Evolutionary conservation across 2,888 invertebrate species (phyloP).

Genomic region (Drosophila lacicola): DNA sequence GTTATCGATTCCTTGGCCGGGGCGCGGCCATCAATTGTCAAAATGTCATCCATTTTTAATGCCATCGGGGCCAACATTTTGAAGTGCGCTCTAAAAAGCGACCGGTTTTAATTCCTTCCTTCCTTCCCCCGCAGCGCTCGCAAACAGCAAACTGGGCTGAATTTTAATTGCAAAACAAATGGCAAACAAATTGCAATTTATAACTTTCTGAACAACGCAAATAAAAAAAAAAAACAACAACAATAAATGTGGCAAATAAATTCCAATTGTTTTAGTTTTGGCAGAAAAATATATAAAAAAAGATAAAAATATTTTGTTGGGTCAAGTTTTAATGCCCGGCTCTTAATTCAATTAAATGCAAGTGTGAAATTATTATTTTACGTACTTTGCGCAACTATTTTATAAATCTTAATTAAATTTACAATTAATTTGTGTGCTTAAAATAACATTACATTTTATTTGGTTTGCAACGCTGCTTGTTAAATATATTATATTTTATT

Average conservation of each 20-base stretch:
- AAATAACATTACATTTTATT: not conserved
- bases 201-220: conserved; percentile 33
- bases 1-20: conserved; percentile 70
- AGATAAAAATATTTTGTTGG: conserved; percentile 2
- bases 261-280: conserved; percentile 37
- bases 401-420: conserved; percentile 15
- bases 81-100: conserved; percentile 42
- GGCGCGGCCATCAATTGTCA: conserved; percentile 75
- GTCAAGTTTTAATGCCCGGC: conserved; percentile 12
- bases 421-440: not conserved
- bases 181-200: conserved; percentile 54
- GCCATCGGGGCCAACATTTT: conserved; percentile 39
- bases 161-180: conserved; percentile 50
- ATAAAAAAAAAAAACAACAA: conserved; percentile 5
- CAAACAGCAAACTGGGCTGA: conserved; percentile 9
- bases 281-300: not conserved
- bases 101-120: conserved; percentile 19
- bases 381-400: not conserved
- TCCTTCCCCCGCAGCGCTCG: no score
- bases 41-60: conserved; percentile 77
- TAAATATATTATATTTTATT: no score
- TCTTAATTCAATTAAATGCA: conserved; percentile 39
- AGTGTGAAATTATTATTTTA: conserved; percentile 39
- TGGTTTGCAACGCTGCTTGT: not conserved
- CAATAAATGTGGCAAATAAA: conserved; percentile 42